Conservation (phyloP, 2,113 vertebrate species). For the Pseudopodoces humilis region DNA sequence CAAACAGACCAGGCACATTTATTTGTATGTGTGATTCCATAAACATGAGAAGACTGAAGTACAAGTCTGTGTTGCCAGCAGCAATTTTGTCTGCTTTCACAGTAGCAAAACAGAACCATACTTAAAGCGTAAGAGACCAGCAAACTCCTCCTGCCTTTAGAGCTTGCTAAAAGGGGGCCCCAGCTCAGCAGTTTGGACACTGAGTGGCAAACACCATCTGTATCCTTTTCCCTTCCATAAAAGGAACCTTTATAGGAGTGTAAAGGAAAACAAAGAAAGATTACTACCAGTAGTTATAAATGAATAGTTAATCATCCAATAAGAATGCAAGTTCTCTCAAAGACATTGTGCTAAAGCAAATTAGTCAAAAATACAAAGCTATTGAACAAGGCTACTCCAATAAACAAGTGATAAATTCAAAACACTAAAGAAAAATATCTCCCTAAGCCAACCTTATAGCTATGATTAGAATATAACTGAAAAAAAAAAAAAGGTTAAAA, state of each 20-base stretch:
- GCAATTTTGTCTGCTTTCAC: constrained; percentile 55
- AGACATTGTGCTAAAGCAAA: not conserved
- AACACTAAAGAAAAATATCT: not conserved
- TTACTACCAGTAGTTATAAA: constrained; percentile 46
- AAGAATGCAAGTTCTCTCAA: constrained; percentile 16
- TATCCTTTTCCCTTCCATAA: constrained; percentile 74
- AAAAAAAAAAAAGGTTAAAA: not conserved
- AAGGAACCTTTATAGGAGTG: constrained; percentile 66
- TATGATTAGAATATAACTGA: not conserved
- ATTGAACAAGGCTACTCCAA: not conserved
- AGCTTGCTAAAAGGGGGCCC: constrained; percentile 43
- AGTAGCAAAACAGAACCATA: constrained; percentile 62
- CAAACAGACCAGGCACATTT: constrained; percentile 39
- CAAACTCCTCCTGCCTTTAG: constrained; percentile 52
- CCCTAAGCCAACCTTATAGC: not conserved
- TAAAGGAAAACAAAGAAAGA: constrained; percentile 67
- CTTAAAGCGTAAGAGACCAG: constrained; percentile 24
- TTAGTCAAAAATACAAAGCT: not conserved
- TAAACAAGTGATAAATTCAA: not conserved
- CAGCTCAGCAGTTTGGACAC: constrained; percentile 38
- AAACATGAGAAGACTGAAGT: constrained; percentile 50
- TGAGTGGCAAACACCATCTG: constrained; percentile 71
- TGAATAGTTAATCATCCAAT: constrained; percentile 50
- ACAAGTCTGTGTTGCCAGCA: constrained; percentile 52
- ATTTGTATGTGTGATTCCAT: constrained; percentile 60